These are phyloP conservation scores for Anguilla japonica DNA, from an alignment of 2,113 vertebrate species.

Conservation along the genomic window DNA sequence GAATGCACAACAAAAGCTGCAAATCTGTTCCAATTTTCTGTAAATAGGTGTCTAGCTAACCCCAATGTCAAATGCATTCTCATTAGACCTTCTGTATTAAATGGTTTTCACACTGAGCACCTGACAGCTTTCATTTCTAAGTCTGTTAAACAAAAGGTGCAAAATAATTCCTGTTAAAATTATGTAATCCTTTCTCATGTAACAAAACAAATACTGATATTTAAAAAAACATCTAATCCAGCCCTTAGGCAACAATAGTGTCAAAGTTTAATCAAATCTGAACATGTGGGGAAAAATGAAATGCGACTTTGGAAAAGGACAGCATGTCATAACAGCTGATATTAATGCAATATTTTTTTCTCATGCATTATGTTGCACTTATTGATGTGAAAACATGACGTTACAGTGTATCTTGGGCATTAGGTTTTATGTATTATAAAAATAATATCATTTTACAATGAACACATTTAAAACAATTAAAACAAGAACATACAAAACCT, in stretches of 20 bases:
- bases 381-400: no score
- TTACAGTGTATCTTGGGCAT: no score
- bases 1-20: neutral
- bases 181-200: neutral
- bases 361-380: no score
- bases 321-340: neutral
- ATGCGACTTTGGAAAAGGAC: neutral
- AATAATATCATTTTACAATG: no score
- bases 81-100: neutral
- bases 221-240: no score
- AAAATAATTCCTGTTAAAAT: neutral
- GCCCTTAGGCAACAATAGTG: no score
- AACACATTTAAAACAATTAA: no score
- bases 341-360: neutral
- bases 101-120: neutral
- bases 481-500: no score
- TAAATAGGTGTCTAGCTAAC: slow-evolving; percentile 3
- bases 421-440: no score
- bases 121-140: neutral
- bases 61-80: neutral
- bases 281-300: neutral
- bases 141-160: neutral
- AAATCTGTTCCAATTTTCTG: neutral
- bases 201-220: no score
- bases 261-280: neutral